Evolutionary conservation across 2,113 vertebrate species (phyloP).

Genomic region (Elephas maximus): DNA sequence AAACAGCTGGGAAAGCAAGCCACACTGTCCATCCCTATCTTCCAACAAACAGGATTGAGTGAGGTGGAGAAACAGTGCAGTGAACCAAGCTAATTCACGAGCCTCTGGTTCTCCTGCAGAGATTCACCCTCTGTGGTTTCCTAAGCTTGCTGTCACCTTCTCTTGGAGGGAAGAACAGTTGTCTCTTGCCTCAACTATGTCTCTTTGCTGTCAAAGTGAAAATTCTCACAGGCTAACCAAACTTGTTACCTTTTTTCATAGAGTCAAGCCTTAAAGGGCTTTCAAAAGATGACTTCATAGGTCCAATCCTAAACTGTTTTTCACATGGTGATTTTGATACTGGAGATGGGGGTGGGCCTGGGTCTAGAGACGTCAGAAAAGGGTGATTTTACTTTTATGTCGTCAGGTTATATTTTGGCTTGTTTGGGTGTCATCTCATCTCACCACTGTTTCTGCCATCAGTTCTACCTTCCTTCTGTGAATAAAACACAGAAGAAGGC

Average conservation of each 20-base stretch:
- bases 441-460: neutral
- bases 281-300: neutral
- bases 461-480: too few species aligned
- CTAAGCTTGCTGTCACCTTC: neutral
- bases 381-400: neutral
- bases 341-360: neutral
- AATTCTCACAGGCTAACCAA: neutral
- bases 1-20: neutral
- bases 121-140: neutral
- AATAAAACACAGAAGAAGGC: neutral
- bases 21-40: neutral
- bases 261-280: neutral
- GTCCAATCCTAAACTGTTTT: too few species aligned
- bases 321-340: neutral
- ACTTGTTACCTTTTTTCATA: neutral
- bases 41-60: fast-evolving
- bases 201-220: neutral
- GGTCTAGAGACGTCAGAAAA: neutral
- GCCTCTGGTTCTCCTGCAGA: neutral
- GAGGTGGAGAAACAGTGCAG: neutral
- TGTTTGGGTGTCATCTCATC: neutral
- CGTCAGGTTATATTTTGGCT: neutral
- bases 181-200: neutral
- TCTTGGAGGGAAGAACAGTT: neutral
- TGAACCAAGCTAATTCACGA: fast-evolving